Evolutionary conservation across 2,113 vertebrate species (phyloP).

Genomic region (Scomber japonicus): DNA sequence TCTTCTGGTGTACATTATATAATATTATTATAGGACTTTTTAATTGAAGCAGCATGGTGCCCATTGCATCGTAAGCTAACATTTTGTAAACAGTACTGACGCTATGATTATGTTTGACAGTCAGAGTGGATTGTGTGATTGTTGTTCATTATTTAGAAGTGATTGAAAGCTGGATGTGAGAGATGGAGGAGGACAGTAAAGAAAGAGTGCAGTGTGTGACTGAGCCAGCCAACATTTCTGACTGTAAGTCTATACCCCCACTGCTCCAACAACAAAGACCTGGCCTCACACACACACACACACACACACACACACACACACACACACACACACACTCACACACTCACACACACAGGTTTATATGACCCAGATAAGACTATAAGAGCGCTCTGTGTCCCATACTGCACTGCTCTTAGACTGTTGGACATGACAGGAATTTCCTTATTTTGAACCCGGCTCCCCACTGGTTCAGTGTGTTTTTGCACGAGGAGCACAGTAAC

Average conservation of each 20-base stretch:
- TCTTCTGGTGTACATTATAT: neutral
- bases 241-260: slow-evolving; percentile 52
- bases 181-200: slow-evolving; percentile 23
- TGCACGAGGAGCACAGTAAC: neutral
- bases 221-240: slow-evolving; percentile 24
- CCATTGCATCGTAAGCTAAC: too few relatives aligned
- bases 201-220: slow-evolving; percentile 40
- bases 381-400: slow-evolving; percentile 20
- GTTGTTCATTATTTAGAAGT: neutral
- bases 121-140: too few relatives aligned
- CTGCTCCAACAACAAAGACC: slow-evolving; percentile 8
- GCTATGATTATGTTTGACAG: slow-evolving; percentile 11
- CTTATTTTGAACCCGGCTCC: neutral
- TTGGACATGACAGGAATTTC: slow-evolving; percentile 22
- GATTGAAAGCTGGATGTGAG: slow-evolving; percentile 13
- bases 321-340: neutral
- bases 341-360: slow-evolving; percentile 11
- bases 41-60: too few relatives aligned
- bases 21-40: neutral
- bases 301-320: slow-evolving; percentile 19
- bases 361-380: slow-evolving; percentile 9
- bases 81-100: slow-evolving; percentile 20
- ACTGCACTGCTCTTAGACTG: slow-evolving; percentile 5
- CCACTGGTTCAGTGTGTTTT: neutral
- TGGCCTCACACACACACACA: slow-evolving; percentile 17